Percentiles rank a stretch among this genome's conserved stretches.
These are phyloP conservation scores for Leucoraja ocellata DNA, from an alignment of 2,797 vertebrate species.

Conservation along the genomic window DNA sequence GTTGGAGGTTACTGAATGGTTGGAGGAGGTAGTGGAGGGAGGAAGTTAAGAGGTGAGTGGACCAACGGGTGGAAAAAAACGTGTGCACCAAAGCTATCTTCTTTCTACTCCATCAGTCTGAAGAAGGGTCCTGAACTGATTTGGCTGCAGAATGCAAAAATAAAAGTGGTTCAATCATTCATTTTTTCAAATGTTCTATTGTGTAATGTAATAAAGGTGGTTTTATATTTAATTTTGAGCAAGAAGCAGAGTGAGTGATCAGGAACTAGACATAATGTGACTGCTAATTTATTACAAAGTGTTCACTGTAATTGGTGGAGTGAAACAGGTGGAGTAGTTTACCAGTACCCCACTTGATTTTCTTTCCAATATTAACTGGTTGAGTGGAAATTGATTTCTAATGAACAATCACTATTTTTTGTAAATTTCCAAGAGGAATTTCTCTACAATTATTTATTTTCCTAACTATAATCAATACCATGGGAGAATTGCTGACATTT, in stretches of 20 bases:
- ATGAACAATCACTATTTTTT: not conserved
- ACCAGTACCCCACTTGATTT: not conserved
- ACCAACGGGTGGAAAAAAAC: no score
- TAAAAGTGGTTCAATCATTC: not conserved
- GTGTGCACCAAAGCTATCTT: no score
- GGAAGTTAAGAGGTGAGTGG: no score
- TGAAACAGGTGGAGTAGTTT: not conserved
- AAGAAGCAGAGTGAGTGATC: not conserved
- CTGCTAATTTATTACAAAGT: not conserved
- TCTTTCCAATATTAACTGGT: not conserved
- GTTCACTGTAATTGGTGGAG: not conserved
- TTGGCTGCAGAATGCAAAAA: not conserved
- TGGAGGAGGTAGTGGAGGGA: no score
- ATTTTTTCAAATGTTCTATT: not conserved
- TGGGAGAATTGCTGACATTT: not conserved
- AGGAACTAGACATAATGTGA: not conserved
- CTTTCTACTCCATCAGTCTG: no score
- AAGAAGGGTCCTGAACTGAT: no score
- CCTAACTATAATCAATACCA: not conserved
- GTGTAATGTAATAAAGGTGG: not conserved
- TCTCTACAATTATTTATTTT: not conserved
- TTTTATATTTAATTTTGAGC: not conserved
- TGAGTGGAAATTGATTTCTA: not conserved
- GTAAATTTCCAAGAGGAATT: not conserved
- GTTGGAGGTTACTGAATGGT: no score